Conservation (phyloP, 2,888 invertebrate genomes). For the Sminthurinus aureus region DNA sequence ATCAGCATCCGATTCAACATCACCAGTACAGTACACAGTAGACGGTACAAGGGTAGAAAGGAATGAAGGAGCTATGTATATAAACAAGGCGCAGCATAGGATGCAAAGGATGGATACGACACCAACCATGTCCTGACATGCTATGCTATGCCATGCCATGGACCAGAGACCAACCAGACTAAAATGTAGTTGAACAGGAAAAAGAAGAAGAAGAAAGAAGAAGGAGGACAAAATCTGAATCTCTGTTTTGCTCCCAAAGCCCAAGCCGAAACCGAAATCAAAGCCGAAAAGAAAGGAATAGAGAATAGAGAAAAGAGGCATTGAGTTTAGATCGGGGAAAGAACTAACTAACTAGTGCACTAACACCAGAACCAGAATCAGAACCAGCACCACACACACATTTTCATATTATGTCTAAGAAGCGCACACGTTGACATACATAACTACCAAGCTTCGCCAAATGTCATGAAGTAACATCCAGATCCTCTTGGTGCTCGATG, state of each 20-base stretch:
- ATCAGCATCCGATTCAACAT: too few relatives aligned
- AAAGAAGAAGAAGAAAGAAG: constrained; percentile 11
- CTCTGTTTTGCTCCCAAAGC: constrained; percentile 48
- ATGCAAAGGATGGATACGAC: too few relatives aligned
- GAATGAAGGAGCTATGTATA: not conserved
- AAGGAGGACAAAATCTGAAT: constrained; percentile 45
- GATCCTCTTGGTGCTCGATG: too few relatives aligned
- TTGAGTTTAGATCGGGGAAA: not conserved
- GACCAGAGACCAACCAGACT: not conserved
- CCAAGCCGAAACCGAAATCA: too few relatives aligned
- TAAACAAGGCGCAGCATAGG: not conserved
- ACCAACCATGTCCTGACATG: too few relatives aligned
- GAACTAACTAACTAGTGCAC: not conserved
- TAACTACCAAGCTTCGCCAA: too few relatives aligned
- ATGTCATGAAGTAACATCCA: too few relatives aligned
- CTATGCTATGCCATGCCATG: too few relatives aligned
- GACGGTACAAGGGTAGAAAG: too few relatives aligned
- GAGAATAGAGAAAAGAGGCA: constrained; percentile 3
- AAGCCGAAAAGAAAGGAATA: constrained; percentile 29
- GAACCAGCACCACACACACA: not conserved
- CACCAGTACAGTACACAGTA: too few relatives aligned
- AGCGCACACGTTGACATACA: too few relatives aligned
- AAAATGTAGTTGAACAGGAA: not conserved
- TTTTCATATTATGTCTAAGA: too few relatives aligned
- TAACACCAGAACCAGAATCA: not conserved